Percentiles rank a stretch among this genome's conserved stretches.
These are phyloP conservation scores for Carcinoscorpius rotundicauda DNA, from an alignment of 1,140 invertebrate species.

Conservation along the genomic window DNA sequence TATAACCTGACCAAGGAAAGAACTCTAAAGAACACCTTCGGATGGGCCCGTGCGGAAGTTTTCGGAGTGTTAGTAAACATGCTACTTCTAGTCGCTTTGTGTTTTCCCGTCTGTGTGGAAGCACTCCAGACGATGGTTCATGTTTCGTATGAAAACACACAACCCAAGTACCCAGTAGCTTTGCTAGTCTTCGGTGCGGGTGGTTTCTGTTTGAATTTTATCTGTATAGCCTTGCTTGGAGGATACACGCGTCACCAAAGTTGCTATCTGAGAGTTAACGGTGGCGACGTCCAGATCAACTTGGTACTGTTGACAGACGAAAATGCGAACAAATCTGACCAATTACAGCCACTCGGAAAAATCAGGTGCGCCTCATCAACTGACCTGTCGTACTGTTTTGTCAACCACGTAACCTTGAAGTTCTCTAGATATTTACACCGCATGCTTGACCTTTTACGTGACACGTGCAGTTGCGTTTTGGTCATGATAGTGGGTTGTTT, in stretches of 20 bases:
- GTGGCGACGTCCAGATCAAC: conserved; percentile 17
- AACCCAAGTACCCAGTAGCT: conserved; percentile 64
- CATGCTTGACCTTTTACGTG: conserved; percentile 43
- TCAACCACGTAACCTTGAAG: no score
- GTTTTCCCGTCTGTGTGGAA: conserved; percentile 67
- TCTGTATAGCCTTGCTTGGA: conserved; percentile 59
- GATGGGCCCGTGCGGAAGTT: conserved; percentile 78
- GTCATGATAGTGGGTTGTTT: conserved; percentile 70
- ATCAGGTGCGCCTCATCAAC: no score
- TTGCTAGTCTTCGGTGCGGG: conserved; percentile 50
- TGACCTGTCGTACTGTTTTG: no score
- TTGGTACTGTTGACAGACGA: no score
- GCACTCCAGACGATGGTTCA: conserved; percentile 52
- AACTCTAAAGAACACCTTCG: conserved; percentile 71
- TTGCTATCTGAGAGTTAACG: conserved; percentile 34
- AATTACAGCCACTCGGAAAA: no score
- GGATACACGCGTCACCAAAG: conserved; percentile 63
- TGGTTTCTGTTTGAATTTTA: conserved; percentile 51
- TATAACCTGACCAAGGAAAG: conserved; percentile 76
- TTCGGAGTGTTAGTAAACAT: conserved; percentile 66
- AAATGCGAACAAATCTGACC: no score
- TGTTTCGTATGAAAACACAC: conserved; percentile 46
- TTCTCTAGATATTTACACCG: background rate
- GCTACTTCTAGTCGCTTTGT: conserved; percentile 66
- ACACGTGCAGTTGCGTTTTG: conserved; percentile 62